phyloP scores from a whole-genome alignment of 1,140 invertebrate species.

The Drosophila orena region DNA sequence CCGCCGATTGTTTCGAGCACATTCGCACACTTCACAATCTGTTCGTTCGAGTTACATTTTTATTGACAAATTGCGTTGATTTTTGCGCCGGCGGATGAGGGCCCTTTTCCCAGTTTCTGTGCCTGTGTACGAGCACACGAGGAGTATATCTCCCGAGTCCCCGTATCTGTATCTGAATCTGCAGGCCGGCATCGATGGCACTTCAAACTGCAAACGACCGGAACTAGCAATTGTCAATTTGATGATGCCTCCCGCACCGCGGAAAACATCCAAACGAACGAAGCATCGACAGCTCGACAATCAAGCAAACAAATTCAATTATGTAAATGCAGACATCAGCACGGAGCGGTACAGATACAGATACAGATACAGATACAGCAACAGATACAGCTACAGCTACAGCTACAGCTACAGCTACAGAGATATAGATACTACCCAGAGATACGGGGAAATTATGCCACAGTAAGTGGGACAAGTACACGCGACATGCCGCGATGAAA shows the following conservation, averaged over 20 bases:
- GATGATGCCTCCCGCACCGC: slow-evolving; percentile 69
- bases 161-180: slow-evolving; percentile 27
- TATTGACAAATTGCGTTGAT: slow-evolving; percentile 84
- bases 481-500: slow-evolving; percentile 53
- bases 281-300: slow-evolving; percentile 79
- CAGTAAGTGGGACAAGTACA: slow-evolving; percentile 68
- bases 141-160: not conserved
- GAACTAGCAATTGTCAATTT: slow-evolving; percentile 82
- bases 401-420: slow-evolving; percentile 13
- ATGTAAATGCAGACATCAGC: slow-evolving; percentile 83
- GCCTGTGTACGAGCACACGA: not conserved
- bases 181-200: slow-evolving; percentile 73
- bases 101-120: slow-evolving; percentile 35
- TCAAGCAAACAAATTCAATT: slow-evolving; percentile 84
- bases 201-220: slow-evolving; percentile 83
- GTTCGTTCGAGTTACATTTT: slow-evolving; percentile 82
- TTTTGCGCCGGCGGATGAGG: slow-evolving; percentile 72
- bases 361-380: not conserved
- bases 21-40: slow-evolving; percentile 83
- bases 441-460: slow-evolving; percentile 62
- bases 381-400: slow-evolving; percentile 8
- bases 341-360: slow-evolving; percentile 19
- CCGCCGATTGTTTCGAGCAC: slow-evolving; percentile 78
- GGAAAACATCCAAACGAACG: slow-evolving; percentile 22
- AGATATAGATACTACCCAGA: slow-evolving; percentile 29